Evolutionary conservation across 35 echinoderm and acorn worm species (phyloP).

Genomic region (Anneissia japonica): DNA sequence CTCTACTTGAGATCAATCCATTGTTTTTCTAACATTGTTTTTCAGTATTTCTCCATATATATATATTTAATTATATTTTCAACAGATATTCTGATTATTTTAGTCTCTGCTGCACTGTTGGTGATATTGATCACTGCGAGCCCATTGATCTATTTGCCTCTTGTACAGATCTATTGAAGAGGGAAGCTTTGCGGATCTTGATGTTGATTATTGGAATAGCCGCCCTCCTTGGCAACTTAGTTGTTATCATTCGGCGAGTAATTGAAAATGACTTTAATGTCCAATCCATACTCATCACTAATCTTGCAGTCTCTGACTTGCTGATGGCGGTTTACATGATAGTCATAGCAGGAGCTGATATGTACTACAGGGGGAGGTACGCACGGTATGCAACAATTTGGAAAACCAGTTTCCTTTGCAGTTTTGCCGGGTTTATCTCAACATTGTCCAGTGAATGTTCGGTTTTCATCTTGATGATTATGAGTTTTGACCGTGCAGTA

Average conservation of each 20-base stretch:
- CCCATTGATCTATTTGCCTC: background rate
- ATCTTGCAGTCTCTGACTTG: conserved; percentile 43
- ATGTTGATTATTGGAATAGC: conserved; percentile 15
- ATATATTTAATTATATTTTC: no score
- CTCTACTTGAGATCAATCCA: no score
- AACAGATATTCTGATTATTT: no score
- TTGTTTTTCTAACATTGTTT: no score
- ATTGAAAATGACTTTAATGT: background rate
- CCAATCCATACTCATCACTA: conserved; percentile 14
- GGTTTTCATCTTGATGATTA: conserved; percentile 27
- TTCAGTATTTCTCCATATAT: no score
- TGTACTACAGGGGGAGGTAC: conserved; percentile 16
- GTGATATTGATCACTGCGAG: background rate
- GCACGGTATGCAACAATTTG: conserved; percentile 2
- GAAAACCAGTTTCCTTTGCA: background rate
- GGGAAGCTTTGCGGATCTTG: background rate
- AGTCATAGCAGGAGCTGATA: conserved; percentile 25
- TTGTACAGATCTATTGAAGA: background rate
- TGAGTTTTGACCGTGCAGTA: conserved; percentile 24
- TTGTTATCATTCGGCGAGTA: conserved; percentile 1
- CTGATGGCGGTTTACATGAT: conserved; percentile 50
- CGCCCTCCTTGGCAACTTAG: conserved; percentile 1
- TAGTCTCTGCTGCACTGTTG: no score
- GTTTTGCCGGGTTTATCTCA: conserved; percentile 8
- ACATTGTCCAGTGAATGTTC: conserved; percentile 32